Conservation (phyloP, 2,797 vertebrate genomes). For the Diglossa cyanea region DNA sequence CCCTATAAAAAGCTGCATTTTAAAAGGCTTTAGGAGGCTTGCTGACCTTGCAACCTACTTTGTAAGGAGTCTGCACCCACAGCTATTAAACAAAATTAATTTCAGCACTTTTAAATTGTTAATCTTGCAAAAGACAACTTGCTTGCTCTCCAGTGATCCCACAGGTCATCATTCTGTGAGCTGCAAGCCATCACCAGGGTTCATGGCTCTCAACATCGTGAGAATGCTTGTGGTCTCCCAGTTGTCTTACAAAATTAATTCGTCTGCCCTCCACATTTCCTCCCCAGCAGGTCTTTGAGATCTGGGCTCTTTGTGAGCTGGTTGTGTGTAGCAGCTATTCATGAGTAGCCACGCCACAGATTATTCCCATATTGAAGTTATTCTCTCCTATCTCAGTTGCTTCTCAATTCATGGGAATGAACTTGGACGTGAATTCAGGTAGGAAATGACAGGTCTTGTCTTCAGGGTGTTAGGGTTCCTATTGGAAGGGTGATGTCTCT, state of each 20-base stretch:
- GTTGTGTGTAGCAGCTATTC: neutral
- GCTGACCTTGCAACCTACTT: slow-evolving; percentile 63
- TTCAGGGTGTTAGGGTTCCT: neutral
- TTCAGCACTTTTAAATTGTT: slow-evolving; percentile 66
- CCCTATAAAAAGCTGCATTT: slow-evolving; percentile 46
- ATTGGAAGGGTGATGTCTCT: neutral
- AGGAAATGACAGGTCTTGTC: neutral
- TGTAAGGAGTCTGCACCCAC: slow-evolving; percentile 53
- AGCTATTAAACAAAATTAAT: slow-evolving; percentile 68
- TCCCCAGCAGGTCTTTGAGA: neutral
- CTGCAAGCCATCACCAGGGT: slow-evolving; percentile 18
- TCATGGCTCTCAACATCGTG: slow-evolving; percentile 13
- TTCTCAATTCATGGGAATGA: neutral
- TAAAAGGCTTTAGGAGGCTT: slow-evolving; percentile 60
- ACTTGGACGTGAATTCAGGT: neutral
- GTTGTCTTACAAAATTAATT: slow-evolving; percentile 27
- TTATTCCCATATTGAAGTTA: neutral
- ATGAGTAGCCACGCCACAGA: neutral
- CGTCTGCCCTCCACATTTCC: neutral
- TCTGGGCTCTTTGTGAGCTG: neutral
- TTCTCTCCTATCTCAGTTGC: neutral
- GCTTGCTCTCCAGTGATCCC: slow-evolving; percentile 53
- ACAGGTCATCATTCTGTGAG: slow-evolving; percentile 24
- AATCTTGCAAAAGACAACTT: slow-evolving; percentile 62
- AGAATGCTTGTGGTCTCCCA: slow-evolving; percentile 32